Percentiles rank a stretch among this genome's conserved stretches.
phyloP scores from a whole-genome alignment of 2,797 vertebrate genomes.

The Adelosebastes latens region DNA sequence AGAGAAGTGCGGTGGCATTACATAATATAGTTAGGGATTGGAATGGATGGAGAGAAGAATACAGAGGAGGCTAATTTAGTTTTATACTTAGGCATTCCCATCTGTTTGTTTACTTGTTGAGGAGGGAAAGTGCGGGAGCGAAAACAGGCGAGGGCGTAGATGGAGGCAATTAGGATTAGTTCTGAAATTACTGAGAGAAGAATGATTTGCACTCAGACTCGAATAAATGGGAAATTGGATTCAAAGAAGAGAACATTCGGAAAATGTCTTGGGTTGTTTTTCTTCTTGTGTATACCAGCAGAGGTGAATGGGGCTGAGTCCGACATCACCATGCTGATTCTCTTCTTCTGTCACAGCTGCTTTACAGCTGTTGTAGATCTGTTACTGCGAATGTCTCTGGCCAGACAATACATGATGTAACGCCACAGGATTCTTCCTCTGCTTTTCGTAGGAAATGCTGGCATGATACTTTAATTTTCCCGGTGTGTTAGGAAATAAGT shows the following conservation, averaged over 20 bases:
- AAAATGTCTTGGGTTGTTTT: not conserved
- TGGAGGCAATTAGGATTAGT: conserved; percentile 8
- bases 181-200: conserved; percentile 10
- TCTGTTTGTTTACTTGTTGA: conserved; percentile 62
- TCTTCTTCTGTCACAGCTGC: conserved; percentile 34
- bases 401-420: conserved; percentile 13
- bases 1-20: conserved; percentile 58
- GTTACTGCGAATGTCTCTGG: not conserved
- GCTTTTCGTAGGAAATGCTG: not conserved
- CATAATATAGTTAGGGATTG: conserved; percentile 58
- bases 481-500: not conserved
- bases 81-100: conserved; percentile 49
- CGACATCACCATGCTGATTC: not conserved
- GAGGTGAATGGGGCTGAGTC: not conserved
- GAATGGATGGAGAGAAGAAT: conserved; percentile 33
- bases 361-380: conserved; percentile 40
- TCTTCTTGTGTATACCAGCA: conserved; percentile 13
- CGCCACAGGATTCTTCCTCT: not conserved
- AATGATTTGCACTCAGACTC: conserved; percentile 4
- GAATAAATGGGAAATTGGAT: conserved; percentile 24
- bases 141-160: not conserved
- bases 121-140: conserved; percentile 7
- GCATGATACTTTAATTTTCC: not conserved
- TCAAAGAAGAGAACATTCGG: conserved; percentile 21
- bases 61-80: conserved; percentile 42